A percentile compares a stretch with the other conserved stretches of the same genome.
These are phyloP conservation scores for Enteromius paludinosus DNA, from an alignment of 2,797 vertebrate genomes.

Conservation along the genomic window DNA sequence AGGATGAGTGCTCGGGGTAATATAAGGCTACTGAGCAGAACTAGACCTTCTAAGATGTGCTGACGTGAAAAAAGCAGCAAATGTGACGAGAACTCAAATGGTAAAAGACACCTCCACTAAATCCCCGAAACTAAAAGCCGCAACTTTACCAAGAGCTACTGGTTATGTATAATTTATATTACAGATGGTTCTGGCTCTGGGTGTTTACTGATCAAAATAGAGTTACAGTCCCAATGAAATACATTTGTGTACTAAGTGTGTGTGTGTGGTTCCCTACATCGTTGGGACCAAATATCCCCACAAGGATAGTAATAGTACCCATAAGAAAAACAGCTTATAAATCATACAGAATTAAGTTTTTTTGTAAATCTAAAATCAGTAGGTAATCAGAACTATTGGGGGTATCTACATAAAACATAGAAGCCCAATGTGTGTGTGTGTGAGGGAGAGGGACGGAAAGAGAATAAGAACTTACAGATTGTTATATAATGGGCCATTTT, in stretches of 20 bases:
- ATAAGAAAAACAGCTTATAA: background rate
- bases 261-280: background rate
- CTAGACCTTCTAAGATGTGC: constrained; percentile 69
- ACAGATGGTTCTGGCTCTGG: background rate
- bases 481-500: background rate
- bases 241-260: background rate
- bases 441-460: background rate
- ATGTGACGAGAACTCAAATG: constrained; percentile 71
- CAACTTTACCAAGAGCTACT: background rate
- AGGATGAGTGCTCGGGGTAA: constrained; percentile 67
- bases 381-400: background rate
- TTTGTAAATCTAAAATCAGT: background rate
- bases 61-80: constrained; percentile 70
- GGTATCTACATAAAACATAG: background rate
- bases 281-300: background rate
- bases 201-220: background rate
- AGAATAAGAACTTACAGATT: background rate
- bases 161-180: background rate
- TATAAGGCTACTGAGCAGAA: constrained; percentile 67
- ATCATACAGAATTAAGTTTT: background rate
- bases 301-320: background rate
- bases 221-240: background rate
- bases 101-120: constrained; percentile 6
- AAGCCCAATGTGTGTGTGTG: background rate
- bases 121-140: background rate